Evolutionary conservation across 2,797 vertebrate species (phyloP).

Genomic region (Triplophysa yarkandensis): DNA sequence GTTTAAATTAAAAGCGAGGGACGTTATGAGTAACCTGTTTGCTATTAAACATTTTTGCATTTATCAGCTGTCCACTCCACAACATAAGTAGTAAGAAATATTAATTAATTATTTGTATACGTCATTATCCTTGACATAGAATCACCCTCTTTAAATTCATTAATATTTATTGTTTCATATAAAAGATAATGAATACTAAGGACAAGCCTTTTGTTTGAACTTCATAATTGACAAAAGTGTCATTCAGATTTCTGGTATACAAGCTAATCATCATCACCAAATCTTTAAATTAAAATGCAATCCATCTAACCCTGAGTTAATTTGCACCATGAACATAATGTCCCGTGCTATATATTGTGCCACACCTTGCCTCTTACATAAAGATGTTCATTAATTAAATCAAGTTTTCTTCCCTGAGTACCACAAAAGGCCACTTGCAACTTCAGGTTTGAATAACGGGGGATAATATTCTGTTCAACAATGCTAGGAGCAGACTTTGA

Average conservation of each 20-base stretch:
- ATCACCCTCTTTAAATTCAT: background rate
- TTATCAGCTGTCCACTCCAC: slow-evolving; percentile 62
- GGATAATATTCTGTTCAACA: slow-evolving; percentile 97
- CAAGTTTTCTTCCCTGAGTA: slow-evolving; percentile 85
- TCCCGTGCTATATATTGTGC: slow-evolving; percentile 69
- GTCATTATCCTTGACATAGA: background rate
- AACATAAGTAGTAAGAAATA: background rate
- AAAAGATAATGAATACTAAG: too few relatives aligned
- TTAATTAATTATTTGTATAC: background rate
- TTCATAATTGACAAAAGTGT: background rate
- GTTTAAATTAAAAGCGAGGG: slow-evolving; percentile 79
- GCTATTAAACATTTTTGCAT: slow-evolving; percentile 66
- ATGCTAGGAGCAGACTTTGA: slow-evolving; percentile 97
- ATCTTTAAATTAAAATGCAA: slow-evolving; percentile 29
- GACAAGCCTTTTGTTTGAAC: background rate
- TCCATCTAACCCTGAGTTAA: background rate
- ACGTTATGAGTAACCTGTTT: slow-evolving; percentile 68
- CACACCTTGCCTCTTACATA: slow-evolving; percentile 92
- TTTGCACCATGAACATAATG: background rate
- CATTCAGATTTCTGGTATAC: background rate
- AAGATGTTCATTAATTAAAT: slow-evolving; percentile 99
- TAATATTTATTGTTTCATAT: too few relatives aligned
- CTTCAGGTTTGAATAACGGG: slow-evolving; percentile 96
- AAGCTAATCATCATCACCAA: background rate
- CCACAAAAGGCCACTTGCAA: slow-evolving; percentile 85